phyloP scores from a whole-genome alignment of 2,113 vertebrate genomes.

The cattle (Bos taurus) region DNA sequence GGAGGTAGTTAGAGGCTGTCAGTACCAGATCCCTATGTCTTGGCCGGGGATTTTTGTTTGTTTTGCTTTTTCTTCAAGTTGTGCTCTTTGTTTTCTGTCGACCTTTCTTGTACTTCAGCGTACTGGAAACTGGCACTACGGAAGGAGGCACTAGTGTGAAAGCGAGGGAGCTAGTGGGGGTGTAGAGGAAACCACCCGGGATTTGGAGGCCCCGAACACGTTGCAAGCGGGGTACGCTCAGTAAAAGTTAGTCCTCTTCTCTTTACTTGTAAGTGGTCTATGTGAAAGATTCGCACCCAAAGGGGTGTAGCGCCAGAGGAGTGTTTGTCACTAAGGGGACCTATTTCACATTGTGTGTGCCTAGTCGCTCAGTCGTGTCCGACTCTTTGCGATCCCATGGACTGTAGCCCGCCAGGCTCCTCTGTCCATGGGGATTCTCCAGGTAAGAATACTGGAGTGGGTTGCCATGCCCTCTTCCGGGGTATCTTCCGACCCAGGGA shows the following conservation, averaged over 20 bases:
- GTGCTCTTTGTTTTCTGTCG: not conserved
- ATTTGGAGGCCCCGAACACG: not conserved
- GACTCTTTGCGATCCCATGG: not conserved
- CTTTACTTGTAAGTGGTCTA: not conserved
- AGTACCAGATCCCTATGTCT: rapidly evolving
- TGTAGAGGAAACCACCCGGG: not conserved
- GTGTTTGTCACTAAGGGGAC: not conserved
- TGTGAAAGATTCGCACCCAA: not conserved
- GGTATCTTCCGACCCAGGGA: not conserved
- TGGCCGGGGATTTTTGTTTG: not conserved
- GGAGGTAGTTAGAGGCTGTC: rapidly evolving
- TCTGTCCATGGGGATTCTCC: not conserved
- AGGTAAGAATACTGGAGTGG: not conserved
- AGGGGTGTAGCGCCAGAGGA: not conserved
- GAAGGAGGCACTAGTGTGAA: not conserved
- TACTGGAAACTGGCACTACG: not conserved
- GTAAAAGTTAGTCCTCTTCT: not conserved
- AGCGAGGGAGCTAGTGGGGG: not conserved
- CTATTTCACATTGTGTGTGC: not conserved
- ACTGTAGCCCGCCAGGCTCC: not conserved
- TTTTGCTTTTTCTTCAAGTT: not conserved
- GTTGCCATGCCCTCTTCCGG: not conserved
- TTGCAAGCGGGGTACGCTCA: not conserved
- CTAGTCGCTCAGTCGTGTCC: not conserved
- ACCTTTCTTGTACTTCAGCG: not conserved